These are phyloP conservation scores for Heterotis niloticus DNA, from an alignment of 2,113 vertebrate genomes.

Conservation along the genomic window DNA sequence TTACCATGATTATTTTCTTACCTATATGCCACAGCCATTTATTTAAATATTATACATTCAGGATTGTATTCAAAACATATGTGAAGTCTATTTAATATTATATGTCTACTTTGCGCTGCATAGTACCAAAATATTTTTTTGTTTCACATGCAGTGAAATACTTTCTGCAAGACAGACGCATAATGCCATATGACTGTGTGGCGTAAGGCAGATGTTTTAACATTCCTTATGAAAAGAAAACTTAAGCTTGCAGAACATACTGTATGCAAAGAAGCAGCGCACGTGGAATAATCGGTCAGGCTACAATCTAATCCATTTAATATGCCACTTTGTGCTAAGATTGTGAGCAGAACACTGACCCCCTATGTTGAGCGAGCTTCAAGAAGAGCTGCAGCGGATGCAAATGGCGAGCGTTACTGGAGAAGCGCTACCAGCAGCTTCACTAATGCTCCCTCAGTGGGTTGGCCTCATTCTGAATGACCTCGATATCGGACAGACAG, in stretches of 20 bases:
- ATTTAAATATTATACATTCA: slow-evolving; percentile 25
- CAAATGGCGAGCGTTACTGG: too few relatives aligned
- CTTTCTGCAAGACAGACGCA: neutral
- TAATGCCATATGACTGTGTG: neutral
- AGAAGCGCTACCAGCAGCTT: too few relatives aligned
- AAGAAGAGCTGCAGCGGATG: neutral
- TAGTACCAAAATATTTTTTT: slow-evolving; percentile 24
- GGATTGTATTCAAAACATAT: slow-evolving; percentile 16
- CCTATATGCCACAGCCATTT: slow-evolving; percentile 2
- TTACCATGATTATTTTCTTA: slow-evolving; percentile 9
- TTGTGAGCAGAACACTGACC: neutral
- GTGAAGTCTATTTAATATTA: slow-evolving; percentile 11
- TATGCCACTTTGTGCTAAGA: neutral
- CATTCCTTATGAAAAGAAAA: neutral
- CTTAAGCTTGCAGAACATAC: neutral
- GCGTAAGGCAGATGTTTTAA: too few relatives aligned
- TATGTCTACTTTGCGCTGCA: slow-evolving; percentile 1
- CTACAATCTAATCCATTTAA: neutral
- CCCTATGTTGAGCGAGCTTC: neutral
- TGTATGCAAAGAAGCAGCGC: neutral
- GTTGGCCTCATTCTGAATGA: too few relatives aligned
- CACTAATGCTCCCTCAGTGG: too few relatives aligned
- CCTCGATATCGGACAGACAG: too few relatives aligned
- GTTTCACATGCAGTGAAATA: neutral
- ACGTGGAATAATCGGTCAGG: neutral